Evolutionary conservation across 2,888 invertebrate species (phyloP).

Genomic region (Melanophora roralis): DNA sequence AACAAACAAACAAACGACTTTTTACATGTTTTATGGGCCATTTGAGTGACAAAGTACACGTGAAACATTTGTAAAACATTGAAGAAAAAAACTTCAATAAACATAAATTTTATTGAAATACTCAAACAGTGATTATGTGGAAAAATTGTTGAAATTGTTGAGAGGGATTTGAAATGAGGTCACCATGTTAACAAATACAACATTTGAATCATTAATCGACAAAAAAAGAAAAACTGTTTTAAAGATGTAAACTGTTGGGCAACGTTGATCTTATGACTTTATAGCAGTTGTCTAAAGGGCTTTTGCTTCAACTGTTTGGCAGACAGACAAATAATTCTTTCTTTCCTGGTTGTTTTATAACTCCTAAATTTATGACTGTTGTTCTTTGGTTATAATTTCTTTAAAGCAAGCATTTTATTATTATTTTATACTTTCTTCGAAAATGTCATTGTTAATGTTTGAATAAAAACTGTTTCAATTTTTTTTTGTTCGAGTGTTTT

Average conservation of each 20-base stretch:
- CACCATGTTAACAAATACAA: slow-evolving; percentile 51
- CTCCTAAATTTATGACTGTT: slow-evolving; percentile 50
- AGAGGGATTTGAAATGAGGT: slow-evolving; percentile 37
- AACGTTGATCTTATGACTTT: slow-evolving; percentile 9
- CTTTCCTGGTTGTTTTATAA: background rate
- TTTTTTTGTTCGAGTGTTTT: background rate
- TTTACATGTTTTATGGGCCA: background rate
- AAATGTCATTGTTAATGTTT: slow-evolving; percentile 40
- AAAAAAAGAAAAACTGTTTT: slow-evolving; percentile 5
- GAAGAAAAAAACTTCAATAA: slow-evolving; percentile 39
- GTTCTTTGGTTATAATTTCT: slow-evolving; percentile 26
- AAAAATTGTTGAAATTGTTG: slow-evolving; percentile 35
- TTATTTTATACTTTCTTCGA: slow-evolving; percentile 36
- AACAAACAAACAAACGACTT: slow-evolving; percentile 28
- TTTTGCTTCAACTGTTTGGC: slow-evolving; percentile 8
- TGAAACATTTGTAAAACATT: slow-evolving; percentile 50
- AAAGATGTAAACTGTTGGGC: slow-evolving; percentile 39
- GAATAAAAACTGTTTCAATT: slow-evolving; percentile 14
- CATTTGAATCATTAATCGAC: slow-evolving; percentile 23
- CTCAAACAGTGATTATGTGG: slow-evolving; percentile 40
- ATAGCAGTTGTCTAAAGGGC: slow-evolving; percentile 26
- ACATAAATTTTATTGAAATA: slow-evolving; percentile 54
- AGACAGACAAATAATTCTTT: background rate
- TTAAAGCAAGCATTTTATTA: slow-evolving; percentile 36
- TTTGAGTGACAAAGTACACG: slow-evolving; percentile 33